phyloP scores from a whole-genome alignment of 2,797 vertebrate species.

The Cheirogaleus major region DNA sequence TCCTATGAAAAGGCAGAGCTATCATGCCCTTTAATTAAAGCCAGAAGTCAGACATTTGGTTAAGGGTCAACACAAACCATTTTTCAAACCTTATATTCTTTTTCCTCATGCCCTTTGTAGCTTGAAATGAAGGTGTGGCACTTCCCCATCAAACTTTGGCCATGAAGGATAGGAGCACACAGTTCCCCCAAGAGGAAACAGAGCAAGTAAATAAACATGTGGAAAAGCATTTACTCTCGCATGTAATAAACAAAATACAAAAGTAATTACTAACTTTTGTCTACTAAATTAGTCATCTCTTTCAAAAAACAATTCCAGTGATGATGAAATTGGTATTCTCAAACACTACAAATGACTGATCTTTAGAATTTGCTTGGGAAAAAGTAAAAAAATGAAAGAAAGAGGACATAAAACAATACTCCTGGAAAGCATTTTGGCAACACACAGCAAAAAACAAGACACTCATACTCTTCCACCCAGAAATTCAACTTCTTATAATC shows the following conservation, averaged over 20 bases:
- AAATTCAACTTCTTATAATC: background rate
- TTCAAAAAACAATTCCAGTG: background rate
- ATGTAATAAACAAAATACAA: background rate
- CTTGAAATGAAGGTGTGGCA: constrained; percentile 33
- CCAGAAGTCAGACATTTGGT: background rate
- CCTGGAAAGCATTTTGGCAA: background rate
- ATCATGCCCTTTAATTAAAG: background rate
- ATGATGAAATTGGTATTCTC: background rate
- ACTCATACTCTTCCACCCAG: background rate
- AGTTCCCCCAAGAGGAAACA: background rate
- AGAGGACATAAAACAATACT: background rate
- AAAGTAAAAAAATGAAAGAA: background rate
- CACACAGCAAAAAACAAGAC: background rate
- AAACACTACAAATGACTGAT: constrained; percentile 26
- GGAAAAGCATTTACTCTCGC: constrained; percentile 36
- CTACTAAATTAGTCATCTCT: background rate
- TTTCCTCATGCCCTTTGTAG: background rate
- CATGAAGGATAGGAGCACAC: background rate
- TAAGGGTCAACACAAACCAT: background rate
- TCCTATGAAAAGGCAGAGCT: background rate
- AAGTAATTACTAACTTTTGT: constrained; percentile 29
- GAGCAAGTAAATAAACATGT: background rate
- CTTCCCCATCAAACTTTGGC: background rate
- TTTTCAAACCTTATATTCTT: background rate
- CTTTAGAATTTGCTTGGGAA: background rate